Base-by-base conservation (phyloP, 2,113 vertebrate species). In the Cryptomyrus ogoouensis region DNA sequence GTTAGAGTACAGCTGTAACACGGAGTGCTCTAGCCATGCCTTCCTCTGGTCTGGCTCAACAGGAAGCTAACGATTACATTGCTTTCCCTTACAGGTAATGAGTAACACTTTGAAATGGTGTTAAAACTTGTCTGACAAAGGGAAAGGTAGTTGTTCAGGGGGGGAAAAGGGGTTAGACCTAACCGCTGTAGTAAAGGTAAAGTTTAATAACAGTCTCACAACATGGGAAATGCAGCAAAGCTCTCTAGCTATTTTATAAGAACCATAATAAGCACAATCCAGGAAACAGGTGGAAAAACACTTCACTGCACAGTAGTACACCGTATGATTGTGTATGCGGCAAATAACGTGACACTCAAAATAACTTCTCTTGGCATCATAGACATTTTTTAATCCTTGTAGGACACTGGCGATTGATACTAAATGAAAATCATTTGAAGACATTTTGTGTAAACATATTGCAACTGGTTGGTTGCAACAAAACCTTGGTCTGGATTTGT, bases 71-170 rank as follows among this genome's bases (percentile, higher is more conserved):
- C 17, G 35, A 88, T 47, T 88, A 88, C 87, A 44, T 53, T 21
- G 35, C 87, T 88, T 88, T 88, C 19, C 31, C 49, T 87, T 27
- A 58, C 31, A 52, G 83, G 83, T 92, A 92, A 93, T 84, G 83
- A 84, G 83, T 84, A 84, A 47, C 83, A 84, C 83, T 84, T 84
- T 84, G 44, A 84, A 84, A 84, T 84, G 83, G 44, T 46, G 42
- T 84, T 84, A 47, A 80, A 84, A 84, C 47, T 84, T 47, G 44
- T 84, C 44, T 92, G 91, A 92, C 91, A 93, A 91, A 91, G 92
- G 91, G 91, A 91, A 92, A 90, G 90, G 90, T 90, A 88, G 91
- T 84, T 84, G 42, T 47, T 47, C 74, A 3, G 70, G 74, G 15
- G 3, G 80, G 21, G 87, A 90, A 90, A 91, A 90, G 91, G 88